Evolutionary conservation across 2,888 invertebrate genomes (phyloP).

Genomic region (Phaonia tiefii): DNA sequence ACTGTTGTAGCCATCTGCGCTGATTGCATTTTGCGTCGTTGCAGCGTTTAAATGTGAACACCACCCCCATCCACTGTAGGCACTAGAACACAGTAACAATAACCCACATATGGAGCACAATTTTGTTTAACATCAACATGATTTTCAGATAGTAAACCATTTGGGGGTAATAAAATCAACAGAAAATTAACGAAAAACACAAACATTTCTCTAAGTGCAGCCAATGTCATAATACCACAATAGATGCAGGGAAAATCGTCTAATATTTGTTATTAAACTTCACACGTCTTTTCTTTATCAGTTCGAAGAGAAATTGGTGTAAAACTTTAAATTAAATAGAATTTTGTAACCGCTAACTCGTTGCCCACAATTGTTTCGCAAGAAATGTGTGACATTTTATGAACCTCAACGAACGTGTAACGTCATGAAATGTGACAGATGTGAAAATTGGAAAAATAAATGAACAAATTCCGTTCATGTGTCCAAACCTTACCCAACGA

Average conservation of each 20-base stretch:
- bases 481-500: constrained; percentile 18
- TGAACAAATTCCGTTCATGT: neutral
- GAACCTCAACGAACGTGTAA: constrained; percentile 47
- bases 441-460: constrained; percentile 23
- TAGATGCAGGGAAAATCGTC: neutral
- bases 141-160: neutral
- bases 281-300: constrained; percentile 36
- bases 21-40: constrained; percentile 38
- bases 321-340: constrained; percentile 37
- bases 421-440: neutral
- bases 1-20: constrained; percentile 33
- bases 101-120: constrained; percentile 40
- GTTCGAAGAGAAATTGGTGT: constrained; percentile 36
- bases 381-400: constrained; percentile 52
- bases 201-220: neutral
- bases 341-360: constrained; percentile 54
- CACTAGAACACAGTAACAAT: constrained; percentile 24
- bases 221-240: neutral
- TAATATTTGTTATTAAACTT: constrained; percentile 47
- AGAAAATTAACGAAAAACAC: neutral
- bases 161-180: neutral
- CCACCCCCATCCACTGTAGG: neutral
- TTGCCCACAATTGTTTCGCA: constrained; percentile 6
- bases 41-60: neutral
- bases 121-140: no score